A percentile compares a stretch with the other conserved stretches of the same genome.
Evolutionary conservation across 2,797 vertebrate genomes (phyloP).

Genomic region (Spinus olivaceus): DNA sequence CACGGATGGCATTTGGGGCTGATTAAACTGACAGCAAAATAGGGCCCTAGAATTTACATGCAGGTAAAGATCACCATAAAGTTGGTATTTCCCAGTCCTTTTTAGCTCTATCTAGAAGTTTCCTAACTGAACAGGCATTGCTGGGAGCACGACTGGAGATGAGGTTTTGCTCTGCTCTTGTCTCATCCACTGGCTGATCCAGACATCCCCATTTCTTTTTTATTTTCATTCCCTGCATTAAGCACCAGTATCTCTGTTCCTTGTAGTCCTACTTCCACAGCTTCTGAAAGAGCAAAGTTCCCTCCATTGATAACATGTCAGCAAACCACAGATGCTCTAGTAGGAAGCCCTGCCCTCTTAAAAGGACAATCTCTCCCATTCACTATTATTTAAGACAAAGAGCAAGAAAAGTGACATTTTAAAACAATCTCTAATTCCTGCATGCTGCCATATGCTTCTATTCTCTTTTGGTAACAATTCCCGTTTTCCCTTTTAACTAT

Average conservation of each 20-base stretch:
- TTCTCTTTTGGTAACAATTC: neutral
- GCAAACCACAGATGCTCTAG: neutral
- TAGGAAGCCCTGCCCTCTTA: neutral
- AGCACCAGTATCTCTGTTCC: neutral
- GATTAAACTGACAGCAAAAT: neutral
- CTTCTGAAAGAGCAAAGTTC: neutral
- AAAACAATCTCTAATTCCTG: slow-evolving; percentile 12
- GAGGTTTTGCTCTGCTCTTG: neutral
- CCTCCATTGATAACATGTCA: neutral
- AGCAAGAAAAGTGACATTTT: slow-evolving; percentile 3
- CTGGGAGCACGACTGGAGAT: neutral
- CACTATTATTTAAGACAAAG: neutral
- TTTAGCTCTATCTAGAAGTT: neutral
- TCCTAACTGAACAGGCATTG: neutral
- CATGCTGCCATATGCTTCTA: neutral
- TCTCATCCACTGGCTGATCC: neutral
- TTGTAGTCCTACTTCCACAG: neutral
- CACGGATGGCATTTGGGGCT: neutral
- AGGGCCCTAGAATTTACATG: neutral
- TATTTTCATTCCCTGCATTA: neutral
- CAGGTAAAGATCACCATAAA: neutral
- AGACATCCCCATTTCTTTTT: neutral
- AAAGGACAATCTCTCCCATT: neutral
- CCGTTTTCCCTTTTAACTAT: neutral
- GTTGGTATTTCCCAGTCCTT: neutral